Percentiles rank a stretch among this genome's conserved stretches.
Conservation (phyloP, 2,888 invertebrate species). For the Drosophila dives region DNA sequence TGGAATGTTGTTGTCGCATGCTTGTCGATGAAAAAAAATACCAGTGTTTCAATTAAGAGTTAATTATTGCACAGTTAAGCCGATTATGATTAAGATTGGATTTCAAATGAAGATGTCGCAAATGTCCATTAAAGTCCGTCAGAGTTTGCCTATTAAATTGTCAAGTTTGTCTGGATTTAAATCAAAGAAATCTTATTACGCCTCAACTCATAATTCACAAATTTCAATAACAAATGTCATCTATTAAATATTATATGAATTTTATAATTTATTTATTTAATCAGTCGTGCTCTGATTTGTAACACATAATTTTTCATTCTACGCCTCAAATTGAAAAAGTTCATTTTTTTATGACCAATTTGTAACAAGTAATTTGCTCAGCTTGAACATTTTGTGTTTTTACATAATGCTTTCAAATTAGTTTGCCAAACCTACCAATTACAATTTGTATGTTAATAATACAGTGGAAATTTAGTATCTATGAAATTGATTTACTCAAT, state of each 20-base stretch:
- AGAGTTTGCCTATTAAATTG: not conserved
- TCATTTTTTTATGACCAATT: not conserved
- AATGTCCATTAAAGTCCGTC: slow-evolving; percentile 16
- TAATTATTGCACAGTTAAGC: slow-evolving; percentile 31
- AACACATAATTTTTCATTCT: not conserved
- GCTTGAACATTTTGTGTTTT: not conserved
- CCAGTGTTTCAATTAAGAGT: slow-evolving; percentile 50
- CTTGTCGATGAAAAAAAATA: slow-evolving; percentile 29
- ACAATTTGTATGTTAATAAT: not conserved
- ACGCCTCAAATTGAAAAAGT: not conserved
- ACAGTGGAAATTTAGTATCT: not conserved
- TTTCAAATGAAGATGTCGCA: slow-evolving; percentile 41
- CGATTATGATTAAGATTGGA: slow-evolving; percentile 20
- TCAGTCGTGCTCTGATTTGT: not conserved
- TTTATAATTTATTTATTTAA: not conserved
- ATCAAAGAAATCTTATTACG: not conserved
- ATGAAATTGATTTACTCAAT: not conserved
- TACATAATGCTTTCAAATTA: not conserved
- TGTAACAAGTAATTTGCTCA: not conserved
- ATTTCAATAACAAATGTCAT: not conserved
- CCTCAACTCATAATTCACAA: not conserved
- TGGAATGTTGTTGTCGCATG: slow-evolving; percentile 41
- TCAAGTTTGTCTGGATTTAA: not conserved
- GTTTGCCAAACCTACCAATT: not conserved
- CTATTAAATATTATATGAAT: not conserved